Base-by-base conservation (phyloP, 2,797 vertebrate species). In the Liparis tanakae region DNA sequence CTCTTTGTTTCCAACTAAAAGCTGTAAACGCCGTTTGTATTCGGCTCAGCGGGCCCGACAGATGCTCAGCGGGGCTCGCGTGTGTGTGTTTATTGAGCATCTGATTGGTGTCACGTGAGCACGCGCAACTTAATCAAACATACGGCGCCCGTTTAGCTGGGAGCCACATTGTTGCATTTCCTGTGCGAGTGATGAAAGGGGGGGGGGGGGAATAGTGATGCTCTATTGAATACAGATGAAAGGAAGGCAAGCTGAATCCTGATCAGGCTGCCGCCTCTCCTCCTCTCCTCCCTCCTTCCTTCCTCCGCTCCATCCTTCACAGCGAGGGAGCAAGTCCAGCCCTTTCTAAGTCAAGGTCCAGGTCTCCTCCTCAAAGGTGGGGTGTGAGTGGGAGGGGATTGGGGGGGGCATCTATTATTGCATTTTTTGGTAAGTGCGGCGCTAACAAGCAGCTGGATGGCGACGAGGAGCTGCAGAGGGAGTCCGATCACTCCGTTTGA, bases 181-280 rank as follows among this genome's bases (percentile, higher is more conserved):
- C 17, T n/a, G 55, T 41, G 46, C 51, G 71, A 87, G 85, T 53
- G 89, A 86, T 91, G 85, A 91, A 85, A 88, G 72, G 55, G 62
- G 2, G 50, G 5, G 60, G 62, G 57, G 61, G 73, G 81, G 82
- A 76, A 81, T 76, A 48, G 79, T 51, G 60, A 64, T 3, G 64
- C 86, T 76, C 70, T 25, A 4, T 64, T 81, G 88, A 92, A 91
- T 92, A 89, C 87, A 85, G 85, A 92, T 90, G 86, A 89, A 82
- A 81, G 70, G 34, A 54, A 73, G 71, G 56, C 74, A 37, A 39
- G 71, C 74, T 77, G 88, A 88, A 88, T 88, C 69, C 84, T 78
- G 83, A 90, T 89, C 81, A 83, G 73, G 34, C 76, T 30, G 57
- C 70, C 67, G 44, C 48, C 74, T 67, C 65, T 73, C 72, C 25